Percentiles rank a stretch among this genome's conserved stretches.
These are phyloP conservation scores for Chlamydotis undulata DNA, from an alignment of 2,113 vertebrate species.

Conservation along the genomic window DNA sequence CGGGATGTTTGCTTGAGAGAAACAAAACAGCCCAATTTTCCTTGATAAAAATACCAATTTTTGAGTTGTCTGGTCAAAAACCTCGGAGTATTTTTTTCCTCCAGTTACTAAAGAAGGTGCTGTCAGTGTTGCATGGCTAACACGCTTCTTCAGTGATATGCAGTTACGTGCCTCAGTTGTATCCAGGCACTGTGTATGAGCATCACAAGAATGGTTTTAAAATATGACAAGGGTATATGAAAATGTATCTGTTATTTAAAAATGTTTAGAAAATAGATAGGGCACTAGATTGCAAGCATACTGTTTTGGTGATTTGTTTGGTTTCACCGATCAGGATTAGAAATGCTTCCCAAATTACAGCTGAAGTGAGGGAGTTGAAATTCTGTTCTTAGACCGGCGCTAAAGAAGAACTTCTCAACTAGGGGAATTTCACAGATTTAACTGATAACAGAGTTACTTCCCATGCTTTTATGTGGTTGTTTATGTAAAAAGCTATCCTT, in stretches of 20 bases:
- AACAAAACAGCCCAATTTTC: background rate
- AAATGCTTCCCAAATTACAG: background rate
- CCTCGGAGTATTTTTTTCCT: background rate
- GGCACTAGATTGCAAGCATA: background rate
- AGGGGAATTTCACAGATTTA: background rate
- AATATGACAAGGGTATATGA: background rate
- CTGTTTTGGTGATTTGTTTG: background rate
- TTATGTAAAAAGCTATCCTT: constrained; percentile 38
- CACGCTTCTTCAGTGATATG: background rate
- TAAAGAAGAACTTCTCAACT: background rate
- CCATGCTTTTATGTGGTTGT: constrained; percentile 8
- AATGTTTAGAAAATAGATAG: background rate
- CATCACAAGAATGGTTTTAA: background rate
- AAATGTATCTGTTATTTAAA: background rate
- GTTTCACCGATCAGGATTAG: background rate
- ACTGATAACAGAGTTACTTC: background rate
- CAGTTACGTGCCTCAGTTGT: background rate
- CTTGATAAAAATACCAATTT: background rate
- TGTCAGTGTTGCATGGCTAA: background rate
- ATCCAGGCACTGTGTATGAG: background rate
- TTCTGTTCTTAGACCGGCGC: background rate
- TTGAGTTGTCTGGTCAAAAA: background rate
- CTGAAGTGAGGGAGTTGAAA: background rate
- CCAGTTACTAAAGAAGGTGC: background rate
- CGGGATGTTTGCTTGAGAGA: background rate